Evolutionary conservation across 1,140 invertebrate genomes (phyloP).

Genomic region (Helicoverpa zea): DNA sequence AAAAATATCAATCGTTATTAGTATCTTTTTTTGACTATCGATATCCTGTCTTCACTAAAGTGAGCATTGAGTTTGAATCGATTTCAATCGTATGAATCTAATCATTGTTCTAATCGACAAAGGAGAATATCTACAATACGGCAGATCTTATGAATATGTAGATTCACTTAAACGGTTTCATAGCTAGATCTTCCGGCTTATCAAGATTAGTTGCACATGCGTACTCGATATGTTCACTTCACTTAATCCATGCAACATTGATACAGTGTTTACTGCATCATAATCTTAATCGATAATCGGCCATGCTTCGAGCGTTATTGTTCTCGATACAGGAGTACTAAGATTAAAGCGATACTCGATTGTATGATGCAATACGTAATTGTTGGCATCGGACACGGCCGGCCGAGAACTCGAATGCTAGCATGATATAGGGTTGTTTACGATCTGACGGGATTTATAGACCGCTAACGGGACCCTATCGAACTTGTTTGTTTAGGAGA

Average conservation of each 20-base stretch:
- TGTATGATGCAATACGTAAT: constrained; percentile 28
- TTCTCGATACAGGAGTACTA: constrained; percentile 29
- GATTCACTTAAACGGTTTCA: constrained; percentile 31
- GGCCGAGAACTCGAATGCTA: constrained; percentile 17
- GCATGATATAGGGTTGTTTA: constrained; percentile 15
- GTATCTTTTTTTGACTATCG: no score
- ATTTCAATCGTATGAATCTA: no score
- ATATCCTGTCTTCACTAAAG: no score
- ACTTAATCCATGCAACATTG: constrained; percentile 40
- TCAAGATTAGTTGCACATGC: constrained; percentile 2
- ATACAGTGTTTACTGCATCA: constrained; percentile 33
- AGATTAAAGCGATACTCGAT: constrained; percentile 26
- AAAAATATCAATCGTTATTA: no score
- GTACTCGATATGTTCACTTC: constrained; percentile 18
- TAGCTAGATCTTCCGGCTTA: constrained; percentile 22
- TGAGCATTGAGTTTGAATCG: no score
- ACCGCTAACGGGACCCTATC: background rate
- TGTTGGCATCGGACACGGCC: constrained; percentile 9
- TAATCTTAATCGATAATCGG: constrained; percentile 36
- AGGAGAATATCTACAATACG: background rate
- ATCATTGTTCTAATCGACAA: no score
- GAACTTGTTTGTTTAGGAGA: background rate
- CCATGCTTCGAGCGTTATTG: constrained; percentile 25
- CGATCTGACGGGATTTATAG: constrained; percentile 3
- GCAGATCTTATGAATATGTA: background rate